Evolutionary conservation across 2,113 vertebrate genomes (phyloP).

Genomic region (Amblyornis subalaris): DNA sequence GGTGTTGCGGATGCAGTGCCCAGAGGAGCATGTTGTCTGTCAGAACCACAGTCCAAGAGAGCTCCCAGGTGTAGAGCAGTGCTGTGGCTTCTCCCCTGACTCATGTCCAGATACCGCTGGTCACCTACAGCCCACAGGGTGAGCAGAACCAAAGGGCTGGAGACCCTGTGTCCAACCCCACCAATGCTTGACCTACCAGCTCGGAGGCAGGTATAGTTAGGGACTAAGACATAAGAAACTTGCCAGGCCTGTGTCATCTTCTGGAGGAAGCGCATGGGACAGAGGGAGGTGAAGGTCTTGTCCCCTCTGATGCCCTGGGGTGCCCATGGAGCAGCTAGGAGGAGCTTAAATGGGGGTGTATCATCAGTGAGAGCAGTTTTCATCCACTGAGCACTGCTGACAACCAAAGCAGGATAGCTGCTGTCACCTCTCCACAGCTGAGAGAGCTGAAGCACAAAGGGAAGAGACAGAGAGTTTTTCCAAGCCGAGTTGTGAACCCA

Average conservation of each 20-base stretch:
- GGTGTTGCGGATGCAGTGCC: neutral
- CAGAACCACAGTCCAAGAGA: neutral
- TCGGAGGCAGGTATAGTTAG: neutral
- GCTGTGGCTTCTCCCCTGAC: neutral
- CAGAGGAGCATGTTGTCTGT: neutral
- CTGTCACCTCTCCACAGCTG: neutral
- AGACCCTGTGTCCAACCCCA: neutral
- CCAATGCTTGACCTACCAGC: neutral
- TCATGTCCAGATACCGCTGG: neutral
- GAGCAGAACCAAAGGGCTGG: neutral
- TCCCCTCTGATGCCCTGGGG: rapidly evolving
- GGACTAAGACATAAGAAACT: neutral
- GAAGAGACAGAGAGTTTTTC: neutral
- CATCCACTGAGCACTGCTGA: neutral
- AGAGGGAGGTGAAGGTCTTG: neutral
- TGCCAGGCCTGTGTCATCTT: neutral
- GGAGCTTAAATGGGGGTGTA: neutral
- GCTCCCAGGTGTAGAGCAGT: neutral
- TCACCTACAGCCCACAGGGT: neutral
- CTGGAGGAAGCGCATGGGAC: neutral
- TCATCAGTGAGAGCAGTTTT: neutral
- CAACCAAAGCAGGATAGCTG: neutral
- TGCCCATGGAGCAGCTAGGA: neutral
- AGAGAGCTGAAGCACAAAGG: neutral
- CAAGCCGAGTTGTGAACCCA: neutral